Evolutionary conservation across 1,140 invertebrate species (phyloP).

Genomic region (Solen grandis): DNA sequence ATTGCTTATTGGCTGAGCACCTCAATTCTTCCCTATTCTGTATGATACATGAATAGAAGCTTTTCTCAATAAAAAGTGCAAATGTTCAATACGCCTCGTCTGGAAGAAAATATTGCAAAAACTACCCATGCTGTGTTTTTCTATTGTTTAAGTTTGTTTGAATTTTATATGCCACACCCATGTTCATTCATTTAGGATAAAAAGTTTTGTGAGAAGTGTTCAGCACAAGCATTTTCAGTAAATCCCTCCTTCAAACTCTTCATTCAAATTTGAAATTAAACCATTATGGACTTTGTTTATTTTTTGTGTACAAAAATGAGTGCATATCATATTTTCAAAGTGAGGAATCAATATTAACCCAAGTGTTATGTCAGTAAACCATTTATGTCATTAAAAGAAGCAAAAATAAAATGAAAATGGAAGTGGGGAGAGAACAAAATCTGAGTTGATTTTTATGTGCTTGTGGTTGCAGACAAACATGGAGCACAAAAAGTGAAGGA

Average conservation of each 20-base stretch:
- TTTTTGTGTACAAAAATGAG: not conserved
- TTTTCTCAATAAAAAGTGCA: not conserved
- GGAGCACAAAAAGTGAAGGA: too few relatives aligned
- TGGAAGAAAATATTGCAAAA: not conserved
- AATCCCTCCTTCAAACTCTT: not conserved
- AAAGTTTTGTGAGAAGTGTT: not conserved
- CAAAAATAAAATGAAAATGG: too few relatives aligned
- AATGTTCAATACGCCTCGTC: not conserved
- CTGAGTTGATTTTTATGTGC: too few relatives aligned
- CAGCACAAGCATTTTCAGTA: not conserved
- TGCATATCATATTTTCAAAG: not conserved
- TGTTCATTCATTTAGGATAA: not conserved
- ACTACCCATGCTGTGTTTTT: not conserved
- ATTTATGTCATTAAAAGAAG: too few relatives aligned
- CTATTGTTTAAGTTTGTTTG: not conserved
- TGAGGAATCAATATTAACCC: not conserved
- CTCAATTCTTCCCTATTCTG: too few relatives aligned
- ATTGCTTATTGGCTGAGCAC: too few relatives aligned
- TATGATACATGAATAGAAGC: not conserved
- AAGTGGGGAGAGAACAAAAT: too few relatives aligned
- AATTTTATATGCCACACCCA: not conserved
- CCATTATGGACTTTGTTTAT: not conserved
- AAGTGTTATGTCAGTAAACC: not conserved
- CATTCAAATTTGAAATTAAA: not conserved
- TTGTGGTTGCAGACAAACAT: too few relatives aligned